Evolutionary conservation across 2,797 vertebrate genomes (phyloP).

Genomic region (Bradypodion pumilum): DNA sequence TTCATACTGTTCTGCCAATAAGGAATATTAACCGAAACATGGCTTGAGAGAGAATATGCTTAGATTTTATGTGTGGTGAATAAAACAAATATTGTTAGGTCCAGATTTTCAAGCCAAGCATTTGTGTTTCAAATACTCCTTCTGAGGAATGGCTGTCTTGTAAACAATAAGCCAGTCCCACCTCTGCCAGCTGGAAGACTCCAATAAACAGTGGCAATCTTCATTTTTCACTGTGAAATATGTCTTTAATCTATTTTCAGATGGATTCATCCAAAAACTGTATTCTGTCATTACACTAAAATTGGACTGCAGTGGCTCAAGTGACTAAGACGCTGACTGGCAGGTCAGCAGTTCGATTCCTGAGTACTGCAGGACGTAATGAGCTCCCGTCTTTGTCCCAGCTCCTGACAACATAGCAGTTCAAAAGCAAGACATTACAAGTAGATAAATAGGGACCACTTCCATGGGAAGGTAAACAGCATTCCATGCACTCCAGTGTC

Average conservation of each 20-base stretch:
- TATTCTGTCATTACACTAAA: slow-evolving; percentile 14
- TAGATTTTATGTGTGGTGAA: slow-evolving; percentile 61
- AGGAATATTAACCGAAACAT: slow-evolving; percentile 58
- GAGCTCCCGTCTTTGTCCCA: no score
- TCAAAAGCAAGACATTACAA: no score
- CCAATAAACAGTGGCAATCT: no score
- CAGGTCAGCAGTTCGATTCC: no score
- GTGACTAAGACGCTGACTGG: no score
- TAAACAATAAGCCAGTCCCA: slow-evolving; percentile 20
- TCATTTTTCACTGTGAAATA: not conserved
- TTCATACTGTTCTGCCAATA: slow-evolving; percentile 77
- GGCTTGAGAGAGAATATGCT: slow-evolving; percentile 56
- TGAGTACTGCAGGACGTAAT: no score
- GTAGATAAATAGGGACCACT: no score
- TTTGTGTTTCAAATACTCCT: not conserved
- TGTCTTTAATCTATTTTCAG: not conserved
- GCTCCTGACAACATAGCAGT: no score
- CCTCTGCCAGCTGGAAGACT: not conserved
- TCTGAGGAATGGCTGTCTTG: slow-evolving; percentile 15
- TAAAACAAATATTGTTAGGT: slow-evolving; percentile 40
- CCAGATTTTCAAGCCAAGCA: slow-evolving; percentile 47
- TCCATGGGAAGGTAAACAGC: no score
- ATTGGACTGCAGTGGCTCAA: no score
- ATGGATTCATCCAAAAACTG: not conserved
- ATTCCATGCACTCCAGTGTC: no score